Percentiles rank a stretch among this genome's conserved stretches.
Evolutionary conservation across 2,888 invertebrate species (phyloP).

Genomic region (Poecilus cupreus): DNA sequence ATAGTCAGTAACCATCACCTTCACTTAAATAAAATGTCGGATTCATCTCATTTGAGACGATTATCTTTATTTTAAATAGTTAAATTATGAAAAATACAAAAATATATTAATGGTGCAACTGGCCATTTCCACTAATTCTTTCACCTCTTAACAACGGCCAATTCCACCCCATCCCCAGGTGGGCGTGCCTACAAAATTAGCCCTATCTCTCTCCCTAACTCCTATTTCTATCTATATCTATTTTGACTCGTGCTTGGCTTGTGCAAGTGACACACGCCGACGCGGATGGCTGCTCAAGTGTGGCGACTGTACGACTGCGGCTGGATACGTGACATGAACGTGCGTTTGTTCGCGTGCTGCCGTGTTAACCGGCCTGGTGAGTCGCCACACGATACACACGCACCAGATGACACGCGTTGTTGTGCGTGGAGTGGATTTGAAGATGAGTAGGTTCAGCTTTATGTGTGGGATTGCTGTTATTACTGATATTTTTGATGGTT

Average conservation of each 20-base stretch:
- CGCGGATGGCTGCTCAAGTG: conserved; percentile 37
- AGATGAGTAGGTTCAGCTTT: no score
- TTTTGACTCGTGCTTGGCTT: background rate
- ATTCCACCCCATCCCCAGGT: background rate
- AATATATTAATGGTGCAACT: no score
- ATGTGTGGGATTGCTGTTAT: no score
- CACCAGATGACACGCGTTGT: conserved; percentile 7
- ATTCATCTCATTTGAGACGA: no score
- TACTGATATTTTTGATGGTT: no score
- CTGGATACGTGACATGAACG: background rate
- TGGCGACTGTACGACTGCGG: background rate
- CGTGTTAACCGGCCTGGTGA: background rate
- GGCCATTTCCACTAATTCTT: background rate
- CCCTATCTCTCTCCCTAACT: background rate
- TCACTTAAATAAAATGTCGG: no score
- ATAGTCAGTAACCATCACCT: no score
- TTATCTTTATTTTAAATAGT: no score
- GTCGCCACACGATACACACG: background rate
- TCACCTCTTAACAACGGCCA: background rate
- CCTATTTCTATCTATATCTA: background rate
- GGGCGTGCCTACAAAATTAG: no score
- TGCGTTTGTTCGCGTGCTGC: background rate
- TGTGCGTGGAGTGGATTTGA: no score
- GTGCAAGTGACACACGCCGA: conserved; percentile 32
- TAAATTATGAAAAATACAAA: no score